Evolutionary conservation across 1,140 invertebrate species (phyloP).

Genomic region (Streblospio benedicti): DNA sequence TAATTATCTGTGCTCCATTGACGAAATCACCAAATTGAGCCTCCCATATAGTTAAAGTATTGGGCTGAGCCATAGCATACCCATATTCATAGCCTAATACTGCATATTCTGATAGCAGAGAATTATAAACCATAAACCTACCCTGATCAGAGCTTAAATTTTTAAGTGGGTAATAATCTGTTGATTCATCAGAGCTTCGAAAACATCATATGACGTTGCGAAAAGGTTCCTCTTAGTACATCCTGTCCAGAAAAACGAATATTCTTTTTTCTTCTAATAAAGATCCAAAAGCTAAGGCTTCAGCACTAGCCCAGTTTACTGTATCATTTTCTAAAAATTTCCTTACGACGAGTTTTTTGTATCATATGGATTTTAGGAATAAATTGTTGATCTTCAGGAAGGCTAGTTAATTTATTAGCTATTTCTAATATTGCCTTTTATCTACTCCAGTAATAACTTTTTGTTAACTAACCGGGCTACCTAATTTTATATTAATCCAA

Average conservation of each 20-base stretch:
- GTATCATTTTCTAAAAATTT: no score
- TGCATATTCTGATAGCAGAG: not conserved
- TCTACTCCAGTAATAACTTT: no score
- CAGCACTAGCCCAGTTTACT: no score
- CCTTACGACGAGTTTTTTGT: no score
- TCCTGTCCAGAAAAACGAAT: not conserved
- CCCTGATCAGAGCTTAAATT: not conserved
- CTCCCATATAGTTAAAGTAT: constrained; percentile 95
- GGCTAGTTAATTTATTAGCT: no score
- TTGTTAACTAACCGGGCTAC: no score
- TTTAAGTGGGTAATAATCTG: not conserved
- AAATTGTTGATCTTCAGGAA: no score
- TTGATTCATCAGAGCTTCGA: not conserved
- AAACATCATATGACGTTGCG: not conserved
- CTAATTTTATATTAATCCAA: no score
- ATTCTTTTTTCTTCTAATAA: not conserved
- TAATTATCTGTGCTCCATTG: constrained; percentile 97
- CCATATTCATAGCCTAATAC: constrained; percentile 78
- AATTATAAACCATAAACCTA: not conserved
- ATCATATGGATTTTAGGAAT: no score
- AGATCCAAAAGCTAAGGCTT: not conserved
- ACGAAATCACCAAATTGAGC: constrained; percentile 98
- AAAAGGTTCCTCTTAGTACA: not conserved
- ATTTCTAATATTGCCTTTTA: no score
- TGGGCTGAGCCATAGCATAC: constrained; percentile 96